A percentile compares a stretch with the other conserved stretches of the same genome.
These are phyloP conservation scores for Heteromormyrus szaboi DNA, from an alignment of 2,797 vertebrate species.

Conservation along the genomic window DNA sequence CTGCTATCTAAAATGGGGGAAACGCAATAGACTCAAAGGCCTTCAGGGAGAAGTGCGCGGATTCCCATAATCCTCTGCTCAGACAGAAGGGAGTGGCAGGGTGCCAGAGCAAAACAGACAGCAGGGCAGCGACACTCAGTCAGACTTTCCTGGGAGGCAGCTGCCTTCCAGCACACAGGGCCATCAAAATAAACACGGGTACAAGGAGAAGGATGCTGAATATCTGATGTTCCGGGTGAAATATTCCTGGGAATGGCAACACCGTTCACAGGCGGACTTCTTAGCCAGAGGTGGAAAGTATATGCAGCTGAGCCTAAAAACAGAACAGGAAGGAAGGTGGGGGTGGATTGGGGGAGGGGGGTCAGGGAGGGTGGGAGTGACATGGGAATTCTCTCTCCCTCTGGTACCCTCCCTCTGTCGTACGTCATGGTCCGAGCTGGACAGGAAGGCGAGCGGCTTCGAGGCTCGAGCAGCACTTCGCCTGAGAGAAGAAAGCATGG, in stretches of 20 bases:
- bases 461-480: background rate
- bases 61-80: background rate
- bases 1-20: background rate
- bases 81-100: background rate
- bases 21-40: background rate
- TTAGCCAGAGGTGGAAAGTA: constrained; percentile 94
- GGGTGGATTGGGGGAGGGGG: constrained; percentile 59
- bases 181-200: background rate
- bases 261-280: constrained; percentile 76
- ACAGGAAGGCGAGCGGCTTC: background rate
- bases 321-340: constrained; percentile 98
- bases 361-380: constrained; percentile 54
- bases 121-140: background rate
- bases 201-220: background rate
- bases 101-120: background rate
- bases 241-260: constrained; percentile 47
- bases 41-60: background rate
- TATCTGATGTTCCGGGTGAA: constrained; percentile 22
- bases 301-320: constrained; percentile 91
- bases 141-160: background rate
- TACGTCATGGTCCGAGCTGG: constrained; percentile 1
- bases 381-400: constrained; percentile 40
- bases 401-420: constrained; percentile 17
- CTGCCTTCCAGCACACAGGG: background rate
- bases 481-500: constrained; percentile 46